phyloP scores from a whole-genome alignment of 2,888 invertebrate genomes.

The Chloromyia formosa region DNA sequence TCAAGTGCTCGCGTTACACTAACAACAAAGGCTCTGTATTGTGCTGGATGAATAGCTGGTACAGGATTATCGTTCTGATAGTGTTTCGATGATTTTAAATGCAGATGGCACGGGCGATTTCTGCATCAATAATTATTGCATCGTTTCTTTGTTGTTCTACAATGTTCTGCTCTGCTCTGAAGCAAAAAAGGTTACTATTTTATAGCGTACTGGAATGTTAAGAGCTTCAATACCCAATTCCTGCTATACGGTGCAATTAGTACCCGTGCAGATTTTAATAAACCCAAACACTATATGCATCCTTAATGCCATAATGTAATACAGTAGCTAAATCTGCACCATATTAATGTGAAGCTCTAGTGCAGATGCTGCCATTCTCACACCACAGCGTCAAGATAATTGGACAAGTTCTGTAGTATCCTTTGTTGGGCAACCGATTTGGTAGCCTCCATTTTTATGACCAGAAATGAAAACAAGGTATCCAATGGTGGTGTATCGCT shows the following conservation, averaged over 20 bases:
- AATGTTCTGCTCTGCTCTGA: no score
- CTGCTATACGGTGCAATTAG: slow-evolving; percentile 38
- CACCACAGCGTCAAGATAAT: not conserved
- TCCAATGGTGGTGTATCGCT: not conserved
- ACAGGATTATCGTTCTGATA: no score
- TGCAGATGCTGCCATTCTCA: not conserved
- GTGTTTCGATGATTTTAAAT: no score
- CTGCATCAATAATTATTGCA: no score
- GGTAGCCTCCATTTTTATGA: slow-evolving; percentile 7
- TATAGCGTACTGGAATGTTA: no score
- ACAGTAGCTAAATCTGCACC: slow-evolving; percentile 2
- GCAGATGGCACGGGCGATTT: no score
- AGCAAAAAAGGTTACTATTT: no score
- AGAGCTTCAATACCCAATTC: no score
- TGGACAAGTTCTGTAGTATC: not conserved
- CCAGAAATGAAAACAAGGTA: slow-evolving; percentile 8
- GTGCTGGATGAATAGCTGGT: no score
- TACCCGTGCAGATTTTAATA: slow-evolving; percentile 17
- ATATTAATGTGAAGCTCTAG: not conserved
- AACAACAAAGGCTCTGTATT: no score
- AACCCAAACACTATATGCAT: slow-evolving; percentile 16
- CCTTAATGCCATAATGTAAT: slow-evolving; percentile 30
- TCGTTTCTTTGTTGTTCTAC: no score
- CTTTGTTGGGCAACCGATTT: slow-evolving; percentile 15
- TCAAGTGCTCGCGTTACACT: no score